Conservation (phyloP, 2,888 invertebrate species). For the Ormyrus nitidulus region DNA sequence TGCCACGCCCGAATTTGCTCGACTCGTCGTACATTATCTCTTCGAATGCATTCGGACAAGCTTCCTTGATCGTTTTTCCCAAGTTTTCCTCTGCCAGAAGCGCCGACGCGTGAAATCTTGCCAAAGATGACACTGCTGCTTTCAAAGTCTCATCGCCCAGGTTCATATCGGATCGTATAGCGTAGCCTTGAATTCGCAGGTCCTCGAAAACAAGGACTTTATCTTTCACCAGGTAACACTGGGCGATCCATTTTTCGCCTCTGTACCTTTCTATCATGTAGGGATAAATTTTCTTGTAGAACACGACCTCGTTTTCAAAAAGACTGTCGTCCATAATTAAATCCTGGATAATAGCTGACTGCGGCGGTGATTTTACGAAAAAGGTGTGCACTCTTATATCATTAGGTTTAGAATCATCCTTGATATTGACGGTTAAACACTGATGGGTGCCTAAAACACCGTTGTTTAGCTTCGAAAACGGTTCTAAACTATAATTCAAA, state of each 20-base stretch:
- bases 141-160: slow-evolving; percentile 46
- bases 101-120: slow-evolving; percentile 66
- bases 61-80: slow-evolving; percentile 11
- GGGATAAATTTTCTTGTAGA: slow-evolving; percentile 26
- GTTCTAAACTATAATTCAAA: slow-evolving; percentile 58
- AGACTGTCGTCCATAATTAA: slow-evolving; percentile 6
- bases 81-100: slow-evolving; percentile 61
- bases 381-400: neutral
- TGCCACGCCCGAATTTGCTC: neutral
- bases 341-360: slow-evolving; percentile 7
- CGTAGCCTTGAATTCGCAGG: slow-evolving; percentile 67
- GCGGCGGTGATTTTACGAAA: slow-evolving; percentile 37
- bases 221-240: slow-evolving; percentile 67
- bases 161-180: slow-evolving; percentile 55
- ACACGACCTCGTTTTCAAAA: slow-evolving; percentile 30
- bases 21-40: slow-evolving; percentile 26
- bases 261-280: neutral
- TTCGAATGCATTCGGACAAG: slow-evolving; percentile 12
- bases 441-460: slow-evolving; percentile 67
- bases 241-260: slow-evolving; percentile 64
- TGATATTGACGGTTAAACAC: slow-evolving; percentile 59
- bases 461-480: slow-evolving; percentile 65
- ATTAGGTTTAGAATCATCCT: slow-evolving; percentile 1
- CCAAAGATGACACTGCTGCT: slow-evolving; percentile 62
- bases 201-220: slow-evolving; percentile 74